Evolutionary conservation across 2,113 vertebrate species (phyloP), one percentile per base, ranked within the genome.

Genomic region (Albula glossodonta): DNA sequence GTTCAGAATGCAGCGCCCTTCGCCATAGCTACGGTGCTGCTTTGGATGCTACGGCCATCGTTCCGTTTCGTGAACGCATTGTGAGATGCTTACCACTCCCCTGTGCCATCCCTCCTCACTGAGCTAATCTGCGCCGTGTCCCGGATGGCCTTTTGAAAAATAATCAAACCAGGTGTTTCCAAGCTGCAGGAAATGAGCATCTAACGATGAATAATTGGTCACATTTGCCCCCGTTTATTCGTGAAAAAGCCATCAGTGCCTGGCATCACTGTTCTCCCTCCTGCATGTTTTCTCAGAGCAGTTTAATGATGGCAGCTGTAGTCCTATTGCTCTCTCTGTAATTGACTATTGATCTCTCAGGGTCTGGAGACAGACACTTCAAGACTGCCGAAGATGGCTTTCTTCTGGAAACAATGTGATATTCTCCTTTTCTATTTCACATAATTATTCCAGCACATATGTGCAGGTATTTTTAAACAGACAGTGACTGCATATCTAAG

Each of bases 271-370:
- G 51, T 81, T 85, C 31, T 51, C 82, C 82, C 52, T 50, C 48
- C 63, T 80, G 77, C 86, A 66, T 83, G 86, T 80, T 51, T 25
- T 53, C 17, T 51, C 48, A 60, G 63, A 57, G 22, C 15, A 7
- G 9, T 13, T 83, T 79, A 87, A 52, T 83, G 66, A 83, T 56
- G 15, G 0, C 48, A 31, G 74, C 31, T 63, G 70, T 70, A 41
- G 70, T 57, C 53, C 6, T 13, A 48, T 78, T n/a, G 81, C 82
- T 78, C 56, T 51, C 74, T 83, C 86, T 83, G 82, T 83, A 83
- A 87, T 87, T 87, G 86, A 83, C 86, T 87, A 87, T 87, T 87
- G 86, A 87, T 87, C 82, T 83, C 74, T 41, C 77, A 41, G 31
- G 52, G 41, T 31, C 52, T 41, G 15, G 17, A 70, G 79, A 17